These are phyloP conservation scores for Gorsachius goisagi DNA, from an alignment of 2,113 vertebrate species.

Conservation along the genomic window DNA sequence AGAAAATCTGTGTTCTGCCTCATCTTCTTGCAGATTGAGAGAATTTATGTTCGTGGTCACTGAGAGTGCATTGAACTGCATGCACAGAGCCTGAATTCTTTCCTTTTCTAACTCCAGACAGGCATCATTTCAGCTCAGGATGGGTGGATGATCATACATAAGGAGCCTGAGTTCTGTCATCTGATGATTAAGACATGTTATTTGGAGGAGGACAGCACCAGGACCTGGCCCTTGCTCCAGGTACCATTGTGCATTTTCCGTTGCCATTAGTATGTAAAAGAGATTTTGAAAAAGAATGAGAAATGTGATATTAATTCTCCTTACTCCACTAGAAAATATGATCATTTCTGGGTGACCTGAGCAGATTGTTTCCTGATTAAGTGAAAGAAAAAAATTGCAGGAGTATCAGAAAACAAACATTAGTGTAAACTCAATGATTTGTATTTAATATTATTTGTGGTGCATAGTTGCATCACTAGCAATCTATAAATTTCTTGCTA, in stretches of 20 bases:
- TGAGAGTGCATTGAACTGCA: fast-evolving
- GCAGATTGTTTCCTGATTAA: neutral
- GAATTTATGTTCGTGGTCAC: neutral
- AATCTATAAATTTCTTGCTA: neutral
- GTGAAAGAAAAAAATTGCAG: neutral
- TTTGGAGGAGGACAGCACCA: neutral
- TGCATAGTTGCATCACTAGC: neutral
- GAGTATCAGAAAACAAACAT: neutral
- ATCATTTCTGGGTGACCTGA: neutral
- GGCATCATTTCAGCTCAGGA: neutral
- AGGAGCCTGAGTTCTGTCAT: neutral
- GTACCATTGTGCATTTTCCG: neutral
- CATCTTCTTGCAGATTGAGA: neutral
- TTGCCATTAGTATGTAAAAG: neutral
- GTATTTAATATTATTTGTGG: neutral
- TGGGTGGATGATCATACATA: neutral
- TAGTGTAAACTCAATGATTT: neutral
- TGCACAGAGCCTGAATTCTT: neutral
- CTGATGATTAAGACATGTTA: neutral
- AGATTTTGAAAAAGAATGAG: neutral
- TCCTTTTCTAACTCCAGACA: neutral
- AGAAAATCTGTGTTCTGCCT: neutral
- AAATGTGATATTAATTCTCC: neutral
- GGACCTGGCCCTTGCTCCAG: neutral
- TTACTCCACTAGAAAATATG: neutral